A percentile compares a stretch with the other conserved stretches of the same genome.
Conservation (phyloP, 2,113 vertebrate species). For the Salvelinus namaycush region DNA sequence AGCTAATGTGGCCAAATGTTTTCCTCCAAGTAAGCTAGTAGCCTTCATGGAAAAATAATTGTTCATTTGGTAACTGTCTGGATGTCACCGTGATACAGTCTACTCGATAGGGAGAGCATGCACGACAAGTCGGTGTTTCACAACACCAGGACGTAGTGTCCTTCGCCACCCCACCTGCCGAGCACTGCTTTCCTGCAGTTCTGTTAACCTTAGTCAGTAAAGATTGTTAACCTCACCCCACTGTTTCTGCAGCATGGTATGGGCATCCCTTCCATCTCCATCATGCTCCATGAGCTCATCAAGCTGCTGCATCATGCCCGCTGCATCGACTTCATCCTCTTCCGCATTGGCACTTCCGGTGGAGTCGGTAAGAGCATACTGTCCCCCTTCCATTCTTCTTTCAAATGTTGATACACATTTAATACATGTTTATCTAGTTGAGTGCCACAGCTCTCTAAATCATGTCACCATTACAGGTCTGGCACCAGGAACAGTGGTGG, state of each 20-base stretch:
- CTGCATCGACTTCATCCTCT: slow-evolving; percentile 81
- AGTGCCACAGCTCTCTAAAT: not conserved
- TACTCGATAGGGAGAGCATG: too few species aligned
- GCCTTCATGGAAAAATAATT: too few species aligned
- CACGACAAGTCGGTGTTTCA: too few species aligned
- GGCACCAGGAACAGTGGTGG: slow-evolving; percentile 79
- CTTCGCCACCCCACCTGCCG: too few species aligned
- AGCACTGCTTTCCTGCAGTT: too few species aligned
- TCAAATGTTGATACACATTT: not conserved
- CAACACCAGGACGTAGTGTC: too few species aligned
- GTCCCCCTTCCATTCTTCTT: not conserved
- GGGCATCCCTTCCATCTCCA: slow-evolving; percentile 88
- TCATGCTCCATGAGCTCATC: slow-evolving; percentile 90
- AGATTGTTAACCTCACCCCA: not conserved
- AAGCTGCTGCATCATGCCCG: slow-evolving; percentile 85
- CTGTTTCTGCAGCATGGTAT: slow-evolving; percentile 77
- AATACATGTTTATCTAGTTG: not conserved
- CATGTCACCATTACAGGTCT: slow-evolving; percentile 64
- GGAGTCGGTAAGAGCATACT: slow-evolving; percentile 76
- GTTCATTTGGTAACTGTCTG: too few species aligned
- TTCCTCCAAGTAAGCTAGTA: too few species aligned
- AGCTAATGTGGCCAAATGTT: too few species aligned
- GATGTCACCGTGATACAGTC: too few species aligned
- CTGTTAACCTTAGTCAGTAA: too few species aligned
- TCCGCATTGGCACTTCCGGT: slow-evolving; percentile 84